These are phyloP conservation scores for Antitype chi DNA, from an alignment of 2,888 invertebrate genomes.

Conservation along the genomic window DNA sequence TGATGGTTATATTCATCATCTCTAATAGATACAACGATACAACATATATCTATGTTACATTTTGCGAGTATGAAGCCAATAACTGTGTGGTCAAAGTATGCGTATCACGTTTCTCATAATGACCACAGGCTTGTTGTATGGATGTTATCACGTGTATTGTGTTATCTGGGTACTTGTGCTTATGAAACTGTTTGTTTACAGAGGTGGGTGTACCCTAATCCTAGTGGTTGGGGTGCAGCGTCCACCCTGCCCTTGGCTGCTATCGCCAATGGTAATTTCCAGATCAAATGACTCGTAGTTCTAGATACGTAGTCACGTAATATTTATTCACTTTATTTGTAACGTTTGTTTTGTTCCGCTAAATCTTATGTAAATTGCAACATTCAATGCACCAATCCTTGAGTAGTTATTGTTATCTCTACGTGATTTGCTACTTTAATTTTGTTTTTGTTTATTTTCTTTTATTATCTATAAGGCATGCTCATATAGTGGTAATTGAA, in stretches of 20 bases:
- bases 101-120: conserved; percentile 60
- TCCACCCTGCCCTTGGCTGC: conserved; percentile 77
- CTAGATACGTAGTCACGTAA: conserved; percentile 65
- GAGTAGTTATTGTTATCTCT: conserved; percentile 41
- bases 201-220: conserved; percentile 78
- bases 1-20: no score
- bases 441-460: conserved; percentile 36
- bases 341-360: conserved; percentile 62
- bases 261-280: conserved; percentile 77
- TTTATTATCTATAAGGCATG: conserved; percentile 25
- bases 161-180: conserved; percentile 59
- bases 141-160: conserved; percentile 53
- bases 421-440: conserved; percentile 42
- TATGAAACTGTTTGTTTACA: conserved; percentile 76
- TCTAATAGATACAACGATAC: conserved; percentile 30
- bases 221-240: conserved; percentile 78
- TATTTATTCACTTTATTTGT: conserved; percentile 69
- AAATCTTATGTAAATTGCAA: conserved; percentile 62
- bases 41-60: conserved; percentile 12
- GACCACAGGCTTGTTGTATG: conserved; percentile 40
- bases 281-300: conserved; percentile 68
- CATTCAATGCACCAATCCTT: conserved; percentile 53
- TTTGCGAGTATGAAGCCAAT: conserved; percentile 30
- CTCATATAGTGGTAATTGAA: conserved; percentile 46
- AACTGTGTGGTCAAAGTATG: conserved; percentile 56